Evolutionary conservation across 2,113 vertebrate species (phyloP), one percentile per base, ranked within the genome.

Genomic region (Saccopteryx bilineata): DNA sequence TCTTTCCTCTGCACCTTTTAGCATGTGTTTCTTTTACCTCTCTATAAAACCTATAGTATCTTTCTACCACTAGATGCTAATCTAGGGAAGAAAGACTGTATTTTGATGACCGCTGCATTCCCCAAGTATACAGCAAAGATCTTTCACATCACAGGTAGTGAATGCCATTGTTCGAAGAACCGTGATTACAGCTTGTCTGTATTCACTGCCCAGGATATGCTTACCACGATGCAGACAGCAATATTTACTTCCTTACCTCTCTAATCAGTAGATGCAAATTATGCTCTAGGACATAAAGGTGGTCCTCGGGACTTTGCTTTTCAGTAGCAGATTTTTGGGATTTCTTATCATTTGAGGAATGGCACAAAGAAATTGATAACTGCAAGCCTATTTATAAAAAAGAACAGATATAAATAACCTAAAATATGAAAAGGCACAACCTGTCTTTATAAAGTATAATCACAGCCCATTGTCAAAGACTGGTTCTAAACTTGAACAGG

Each of bases 261-360:
- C 99, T 98, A 91, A 99, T 99, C 96, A 99, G 98, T 5, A 99
- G 99, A 97, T 99, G 99, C 72, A 99, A 98, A 87, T 99, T 99
- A 96, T 99, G 99, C 95, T 99, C 99, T 11, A 99, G 98, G 33
- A 99, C 99, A 66, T 99, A 99, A 1, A 99, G 99, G 95, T 99
- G 99, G 95, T 99, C 99, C 24, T 99, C 99, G 6, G 99, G 98
- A 95, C 98, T 99, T 86, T 98, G 98, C 97, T 99, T 99, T 88
- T 99, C 99, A 18, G 99, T 98, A 95, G 99, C 98, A 2, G 97
- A 86, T 61, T 99, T 99, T 0, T 99, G 99, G 93, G 98, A 99
- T 97, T 99, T 99, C 98, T 99, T 99, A 91, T 99, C 99, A 72
- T 98, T 99, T 13, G 99, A 99, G 5, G 99, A 99, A 97, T 99